These are phyloP conservation scores for Columba janthina DNA, from an alignment of 2,113 vertebrate genomes.

Conservation along the genomic window DNA sequence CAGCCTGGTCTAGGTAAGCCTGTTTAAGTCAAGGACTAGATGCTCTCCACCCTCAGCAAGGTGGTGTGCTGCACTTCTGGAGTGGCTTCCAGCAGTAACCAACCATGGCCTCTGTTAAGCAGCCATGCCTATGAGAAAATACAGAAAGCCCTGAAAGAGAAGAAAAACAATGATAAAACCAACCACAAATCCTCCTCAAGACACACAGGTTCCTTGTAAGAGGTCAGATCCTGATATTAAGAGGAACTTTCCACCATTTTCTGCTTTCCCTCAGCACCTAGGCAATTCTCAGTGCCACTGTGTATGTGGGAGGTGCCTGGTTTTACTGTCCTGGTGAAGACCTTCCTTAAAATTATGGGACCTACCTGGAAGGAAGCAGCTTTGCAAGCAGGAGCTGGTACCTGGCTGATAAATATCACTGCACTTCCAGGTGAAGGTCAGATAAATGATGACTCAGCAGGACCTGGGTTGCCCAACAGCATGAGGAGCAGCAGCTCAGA, in stretches of 20 bases:
- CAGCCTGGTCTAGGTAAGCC: neutral
- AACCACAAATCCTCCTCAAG: neutral
- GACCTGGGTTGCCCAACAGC: neutral
- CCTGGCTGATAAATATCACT: neutral
- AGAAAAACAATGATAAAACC: neutral
- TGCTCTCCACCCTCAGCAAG: neutral
- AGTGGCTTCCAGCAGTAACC: neutral
- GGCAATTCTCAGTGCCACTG: neutral
- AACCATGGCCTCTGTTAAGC: neutral
- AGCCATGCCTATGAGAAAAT: neutral
- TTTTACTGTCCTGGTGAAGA: neutral
- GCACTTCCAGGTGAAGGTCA: neutral
- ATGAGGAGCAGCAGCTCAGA: neutral
- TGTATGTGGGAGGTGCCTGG: neutral
- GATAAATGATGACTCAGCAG: neutral
- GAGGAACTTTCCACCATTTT: neutral
- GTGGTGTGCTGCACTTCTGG: neutral
- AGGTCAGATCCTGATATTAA: neutral
- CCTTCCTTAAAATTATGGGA: neutral
- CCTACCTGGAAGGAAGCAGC: neutral
- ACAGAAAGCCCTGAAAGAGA: neutral
- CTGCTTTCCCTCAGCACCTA: neutral
- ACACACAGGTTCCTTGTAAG: neutral
- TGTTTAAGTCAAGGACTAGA: neutral
- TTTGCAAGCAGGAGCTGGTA: neutral